Base-by-base conservation (phyloP, 2,888 invertebrate species). In the Chaitophorus viminalis region DNA sequence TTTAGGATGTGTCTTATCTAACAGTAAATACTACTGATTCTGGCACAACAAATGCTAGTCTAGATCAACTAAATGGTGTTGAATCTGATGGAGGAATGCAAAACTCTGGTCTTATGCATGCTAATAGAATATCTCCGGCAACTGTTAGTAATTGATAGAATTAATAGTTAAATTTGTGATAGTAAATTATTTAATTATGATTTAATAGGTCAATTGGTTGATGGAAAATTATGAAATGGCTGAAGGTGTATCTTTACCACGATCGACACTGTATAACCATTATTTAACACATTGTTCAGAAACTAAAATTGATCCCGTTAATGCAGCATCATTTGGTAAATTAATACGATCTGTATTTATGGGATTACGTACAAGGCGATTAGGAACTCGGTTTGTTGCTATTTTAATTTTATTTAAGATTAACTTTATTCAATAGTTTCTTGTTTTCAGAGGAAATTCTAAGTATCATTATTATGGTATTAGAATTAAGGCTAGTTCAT, bases 401-500 rank as follows among this genome's bases (percentile, higher is more conserved):
- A 54, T 74, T 88, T 82, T 87, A 75, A 89, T 17, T 70, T 9
- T 88, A 11, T 54, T 68, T 85, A 17, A 21, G 4, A 46, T 17
- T 72, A 60, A 60, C 85, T 70, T 54, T 72, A 86, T 76, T 33
- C 21, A 36, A 31, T 21, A 29, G 6, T n/a, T 86, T 88, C 76
- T 74, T 54, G 81, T 89, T 91, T 92, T 78, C 91, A 95, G 97
- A 90, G 99, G 99, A 65, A 99, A 99, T 93, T 99, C 98, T 52
- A 99, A 99, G 92, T 99, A 99, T 92, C 99, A 99, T 93, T 99
- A 99, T 92, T 99, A 99, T 93, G 99, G 99, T n/a, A 99, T 99
- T 90, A 94, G 99, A 65, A 96, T 99, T 88, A 99, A 99, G 92
- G 96, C 97, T 0, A 95, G 94, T 88, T 97, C 97, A 3, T 93